These are phyloP conservation scores for Daphoenositta chrysoptera DNA, from an alignment of 2,113 vertebrate species.

Conservation along the genomic window DNA sequence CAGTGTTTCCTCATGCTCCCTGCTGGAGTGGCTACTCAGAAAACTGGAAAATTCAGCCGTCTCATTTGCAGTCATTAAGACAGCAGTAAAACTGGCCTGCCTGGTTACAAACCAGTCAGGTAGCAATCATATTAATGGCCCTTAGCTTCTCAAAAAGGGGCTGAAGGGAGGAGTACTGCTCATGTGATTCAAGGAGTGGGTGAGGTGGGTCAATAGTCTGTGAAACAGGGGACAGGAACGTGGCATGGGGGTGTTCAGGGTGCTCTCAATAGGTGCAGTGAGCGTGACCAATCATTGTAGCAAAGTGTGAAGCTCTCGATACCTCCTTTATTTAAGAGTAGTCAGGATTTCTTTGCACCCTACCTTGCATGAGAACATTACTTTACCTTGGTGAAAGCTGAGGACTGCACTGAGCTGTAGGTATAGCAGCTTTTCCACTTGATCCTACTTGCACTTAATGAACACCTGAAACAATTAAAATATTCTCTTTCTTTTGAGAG, in stretches of 20 bases:
- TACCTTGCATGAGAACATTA: neutral
- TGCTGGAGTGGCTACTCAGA: neutral
- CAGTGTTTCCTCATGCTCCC: neutral
- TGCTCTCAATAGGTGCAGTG: neutral
- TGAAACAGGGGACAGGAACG: neutral
- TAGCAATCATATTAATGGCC: neutral
- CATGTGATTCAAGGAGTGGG: neutral
- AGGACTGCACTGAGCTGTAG: neutral
- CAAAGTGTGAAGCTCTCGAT: neutral
- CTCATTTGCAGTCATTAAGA: neutral
- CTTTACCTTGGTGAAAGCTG: neutral
- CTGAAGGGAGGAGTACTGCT: neutral
- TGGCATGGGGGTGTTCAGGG: neutral
- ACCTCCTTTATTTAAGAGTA: neutral
- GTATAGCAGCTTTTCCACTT: neutral
- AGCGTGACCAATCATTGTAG: fast-evolving
- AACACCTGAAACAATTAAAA: neutral
- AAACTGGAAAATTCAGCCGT: constrained; percentile 21
- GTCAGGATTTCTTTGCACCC: neutral
- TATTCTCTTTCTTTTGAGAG: neutral
- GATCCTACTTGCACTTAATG: neutral
- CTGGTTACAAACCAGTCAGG: constrained; percentile 27
- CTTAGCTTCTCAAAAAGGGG: neutral
- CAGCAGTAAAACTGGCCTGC: constrained; percentile 16
- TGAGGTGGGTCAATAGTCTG: neutral